Evolutionary conservation across 1,140 invertebrate species (phyloP), one percentile per base, ranked within the genome.

Genomic region (Palaemon carinicauda): DNA sequence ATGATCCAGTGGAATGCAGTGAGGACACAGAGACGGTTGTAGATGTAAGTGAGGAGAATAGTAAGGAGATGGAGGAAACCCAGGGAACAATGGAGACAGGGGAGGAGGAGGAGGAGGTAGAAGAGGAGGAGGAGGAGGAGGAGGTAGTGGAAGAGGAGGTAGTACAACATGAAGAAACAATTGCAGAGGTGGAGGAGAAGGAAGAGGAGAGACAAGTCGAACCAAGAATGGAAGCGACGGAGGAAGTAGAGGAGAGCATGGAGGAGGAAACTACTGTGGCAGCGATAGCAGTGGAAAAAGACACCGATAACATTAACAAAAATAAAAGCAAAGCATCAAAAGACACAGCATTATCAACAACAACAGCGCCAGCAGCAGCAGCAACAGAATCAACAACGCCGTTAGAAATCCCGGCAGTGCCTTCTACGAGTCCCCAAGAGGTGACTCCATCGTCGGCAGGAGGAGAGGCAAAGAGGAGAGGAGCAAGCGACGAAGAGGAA

Each of bases 401-500:
- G 21, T 50, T 4, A 50, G 73, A 21, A 69, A 41, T 31, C 21
- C 77, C 33, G 51, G 29, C 51, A n/a, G 53, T 80, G 77, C 24
- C 52, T 52, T 60, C 51, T 29, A 29, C 51, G 54, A 33, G 19
- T 54, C 10, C 15, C 51, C 3, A 31, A 15, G 74, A 54, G 53
- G 31, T 31, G 15, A 24, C 52, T 19, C 21, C n/a, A 21, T 12
- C 21, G 29, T 19, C 12, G 29, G 21, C 77, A 31, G 53, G 10
- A 56, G 54, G 17, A 19, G 24, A n/a, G 53, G 31, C 24, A 19
- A 27, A 9, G 31, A n/a, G 54, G 73, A 19, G 33, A 80, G 27
- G 71, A 60, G 33, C 52, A 74, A 31, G 24, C 53, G 81, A 75
- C 10, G 81, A 82, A 19, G 81, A 82, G n/a, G 81, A 82, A 50